Evolutionary conservation across 2,888 invertebrate genomes (phyloP), one percentile per base, ranked within the genome.

Genomic region (Willowsia nigromaculata): DNA sequence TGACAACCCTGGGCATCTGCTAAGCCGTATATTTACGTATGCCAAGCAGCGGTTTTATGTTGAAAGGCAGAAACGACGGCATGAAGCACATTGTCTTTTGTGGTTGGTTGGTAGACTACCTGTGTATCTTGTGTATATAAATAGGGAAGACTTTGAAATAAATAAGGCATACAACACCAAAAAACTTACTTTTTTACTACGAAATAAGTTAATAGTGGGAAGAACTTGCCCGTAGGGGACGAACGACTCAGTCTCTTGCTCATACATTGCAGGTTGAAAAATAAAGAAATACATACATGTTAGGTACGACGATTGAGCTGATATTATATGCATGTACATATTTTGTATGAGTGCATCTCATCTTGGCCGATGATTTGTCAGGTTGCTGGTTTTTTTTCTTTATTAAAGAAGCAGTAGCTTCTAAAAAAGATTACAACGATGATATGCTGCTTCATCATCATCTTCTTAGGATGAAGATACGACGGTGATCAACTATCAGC

Each of bases 121-220:
- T 53, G 56, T 43, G 68, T 40, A 30, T 37, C 1, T n/a, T 15
- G n/a, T 27, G 9, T 15, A 27, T 47, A n/a, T 4, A 25, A 4
- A 56, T 13, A n/a, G 37, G 18, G 65, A 13, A 47, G 37, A 65
- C 6, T 25, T 33, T 7, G 47, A 47, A 59, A 76, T 59, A 62
- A 37, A n/a, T n/a, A n/a, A n/a, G n/a, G n/a, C n/a, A 71, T 43
- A 74, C 62, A 65, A 13, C 43, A 80, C 15, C 65, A n/a, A 68
- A 53, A 76, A 53, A 7, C 25, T 9, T 27, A 47, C 18, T 74
- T 88, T 89, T 89, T 89, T 85, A 85, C 85, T 53, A 89, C 59
- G 47, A 89, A 81, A 89, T 89, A 85, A 76, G 89, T 85, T 89
- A 85, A 89, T 93, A 91, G 88, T 88, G 88, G 88, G 88, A 88